Percentiles rank a stretch among this genome's conserved stretches.
phyloP scores from a whole-genome alignment of 2,113 vertebrate genomes.

The Syngnathus scovelli region DNA sequence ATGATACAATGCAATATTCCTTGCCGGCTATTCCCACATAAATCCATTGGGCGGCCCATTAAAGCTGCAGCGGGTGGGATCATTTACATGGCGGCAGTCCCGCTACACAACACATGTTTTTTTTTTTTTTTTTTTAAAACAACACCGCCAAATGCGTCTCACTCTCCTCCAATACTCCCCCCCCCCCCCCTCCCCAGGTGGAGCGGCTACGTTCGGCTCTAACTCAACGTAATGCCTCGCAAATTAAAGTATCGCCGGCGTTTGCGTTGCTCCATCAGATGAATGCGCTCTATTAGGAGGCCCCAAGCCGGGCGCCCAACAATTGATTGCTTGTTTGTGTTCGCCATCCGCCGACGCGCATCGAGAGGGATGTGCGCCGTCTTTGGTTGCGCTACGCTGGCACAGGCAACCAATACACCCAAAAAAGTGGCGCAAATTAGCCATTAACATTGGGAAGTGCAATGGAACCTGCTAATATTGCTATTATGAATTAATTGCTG shows the following conservation, averaged over 20 bases:
- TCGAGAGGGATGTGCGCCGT: constrained; percentile 57
- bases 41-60: constrained; percentile 59
- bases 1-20: constrained; percentile 59
- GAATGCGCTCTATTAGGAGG: constrained; percentile 66
- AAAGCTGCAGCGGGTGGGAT: constrained; percentile 60
- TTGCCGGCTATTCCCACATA: constrained; percentile 61
- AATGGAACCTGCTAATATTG: not conserved
- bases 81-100: constrained; percentile 57
- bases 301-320: constrained; percentile 60
- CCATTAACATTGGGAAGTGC: not conserved
- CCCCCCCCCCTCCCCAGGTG: constrained; percentile 42
- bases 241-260: constrained; percentile 68
- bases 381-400: constrained; percentile 40
- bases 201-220: constrained; percentile 64
- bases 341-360: constrained; percentile 46
- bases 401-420: not conserved
- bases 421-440: not conserved
- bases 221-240: constrained; percentile 71
- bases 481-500: too few relatives aligned
- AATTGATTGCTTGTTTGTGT: constrained; percentile 72
- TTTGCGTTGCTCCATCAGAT: constrained; percentile 60
- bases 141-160: not conserved
- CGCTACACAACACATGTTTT: constrained; percentile 30
- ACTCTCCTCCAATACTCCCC: too few relatives aligned
- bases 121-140: not conserved